These are phyloP conservation scores for Littorina saxatilis DNA, from an alignment of 1,140 invertebrate genomes.

Conservation along the genomic window DNA sequence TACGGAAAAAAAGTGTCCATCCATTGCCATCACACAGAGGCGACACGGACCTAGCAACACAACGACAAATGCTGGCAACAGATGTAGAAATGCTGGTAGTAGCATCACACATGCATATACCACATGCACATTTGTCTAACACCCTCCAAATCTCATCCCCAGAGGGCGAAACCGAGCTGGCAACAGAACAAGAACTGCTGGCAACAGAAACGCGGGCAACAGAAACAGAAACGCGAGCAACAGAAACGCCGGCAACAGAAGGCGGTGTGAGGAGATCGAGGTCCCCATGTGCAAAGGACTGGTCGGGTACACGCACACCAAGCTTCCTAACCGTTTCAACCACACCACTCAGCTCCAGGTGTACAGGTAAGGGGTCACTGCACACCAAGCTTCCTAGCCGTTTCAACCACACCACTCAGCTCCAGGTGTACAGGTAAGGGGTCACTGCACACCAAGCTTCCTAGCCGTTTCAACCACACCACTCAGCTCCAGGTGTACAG, in stretches of 20 bases:
- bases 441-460: slow-evolving; percentile 52
- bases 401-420: slow-evolving; percentile 54
- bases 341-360: slow-evolving; percentile 53
- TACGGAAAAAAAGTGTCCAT: too few species aligned
- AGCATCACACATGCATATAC: too few species aligned
- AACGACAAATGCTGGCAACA: too few species aligned
- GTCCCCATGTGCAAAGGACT: slow-evolving; percentile 61
- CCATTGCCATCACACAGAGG: too few species aligned
- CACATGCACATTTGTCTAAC: too few species aligned
- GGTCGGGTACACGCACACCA: slow-evolving; percentile 55
- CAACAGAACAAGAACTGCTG: too few species aligned
- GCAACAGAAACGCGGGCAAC: too few species aligned
- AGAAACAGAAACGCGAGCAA: neutral
- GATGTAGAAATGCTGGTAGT: too few species aligned
- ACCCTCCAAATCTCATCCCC: too few species aligned
- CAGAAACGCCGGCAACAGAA: too few species aligned
- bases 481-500: slow-evolving; percentile 51
- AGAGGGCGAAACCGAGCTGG: too few species aligned
- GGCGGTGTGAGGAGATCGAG: slow-evolving; percentile 51
- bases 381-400: slow-evolving; percentile 52
- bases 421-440: slow-evolving; percentile 44
- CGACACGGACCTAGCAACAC: too few species aligned
- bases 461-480: slow-evolving; percentile 52
- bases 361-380: slow-evolving; percentile 45
- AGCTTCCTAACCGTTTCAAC: slow-evolving; percentile 53